A percentile compares a stretch with the other conserved stretches of the same genome.
Evolutionary conservation across 2,113 vertebrate genomes (phyloP).

Genomic region (Vombatus ursinus): DNA sequence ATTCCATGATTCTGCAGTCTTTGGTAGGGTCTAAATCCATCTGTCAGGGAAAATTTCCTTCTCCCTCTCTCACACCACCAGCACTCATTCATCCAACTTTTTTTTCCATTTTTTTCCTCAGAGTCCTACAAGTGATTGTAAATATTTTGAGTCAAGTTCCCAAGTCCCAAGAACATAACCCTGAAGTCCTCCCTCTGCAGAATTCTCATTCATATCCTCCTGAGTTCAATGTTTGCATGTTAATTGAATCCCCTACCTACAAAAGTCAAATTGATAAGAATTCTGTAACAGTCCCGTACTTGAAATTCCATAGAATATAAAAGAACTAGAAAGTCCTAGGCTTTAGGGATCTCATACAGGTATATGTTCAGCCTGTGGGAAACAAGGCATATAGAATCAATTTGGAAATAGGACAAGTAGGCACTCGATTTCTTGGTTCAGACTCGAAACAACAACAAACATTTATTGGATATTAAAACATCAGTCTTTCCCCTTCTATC

Average conservation of each 20-base stretch:
- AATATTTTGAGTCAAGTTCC: not conserved
- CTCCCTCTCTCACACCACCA: not conserved
- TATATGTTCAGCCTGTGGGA: not conserved
- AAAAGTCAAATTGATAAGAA: not conserved
- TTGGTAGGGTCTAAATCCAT: not conserved
- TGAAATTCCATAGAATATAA: not conserved
- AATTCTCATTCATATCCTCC: not conserved
- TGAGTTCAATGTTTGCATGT: not conserved
- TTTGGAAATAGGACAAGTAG: not conserved
- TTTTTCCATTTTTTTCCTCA: not conserved
- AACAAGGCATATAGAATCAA: not conserved
- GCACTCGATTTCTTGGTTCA: not conserved
- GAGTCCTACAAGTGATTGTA: not conserved
- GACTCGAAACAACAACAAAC: not conserved
- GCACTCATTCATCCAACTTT: not conserved
- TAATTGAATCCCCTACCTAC: not conserved
- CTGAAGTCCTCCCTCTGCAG: not conserved
- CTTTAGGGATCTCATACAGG: not conserved
- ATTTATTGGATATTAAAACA: not conserved
- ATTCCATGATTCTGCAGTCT: not conserved
- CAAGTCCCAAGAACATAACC: not conserved
- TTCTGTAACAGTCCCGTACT: not conserved
- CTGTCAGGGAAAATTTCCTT: not conserved
- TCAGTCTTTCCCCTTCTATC: not conserved
- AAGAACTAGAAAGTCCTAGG: not conserved